Conservation (phyloP, 2,888 invertebrate genomes). For the Hoplodrina blanda region DNA sequence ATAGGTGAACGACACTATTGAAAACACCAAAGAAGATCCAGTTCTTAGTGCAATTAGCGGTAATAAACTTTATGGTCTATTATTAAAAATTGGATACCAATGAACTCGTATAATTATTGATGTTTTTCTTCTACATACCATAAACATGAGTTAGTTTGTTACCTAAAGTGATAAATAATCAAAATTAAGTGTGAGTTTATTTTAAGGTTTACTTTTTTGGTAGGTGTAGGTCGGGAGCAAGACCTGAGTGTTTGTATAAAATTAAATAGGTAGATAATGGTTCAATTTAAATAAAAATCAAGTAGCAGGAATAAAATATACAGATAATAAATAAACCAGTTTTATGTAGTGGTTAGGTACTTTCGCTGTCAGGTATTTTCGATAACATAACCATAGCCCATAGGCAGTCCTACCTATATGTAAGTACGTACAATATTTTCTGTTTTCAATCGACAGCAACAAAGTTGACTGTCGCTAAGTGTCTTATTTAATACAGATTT, state of each 20-base stretch:
- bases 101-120: slow-evolving; percentile 29
- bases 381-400: too few species aligned
- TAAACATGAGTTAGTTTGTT: slow-evolving; percentile 4
- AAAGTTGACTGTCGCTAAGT: neutral
- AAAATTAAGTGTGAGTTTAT: slow-evolving; percentile 3
- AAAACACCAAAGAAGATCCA: slow-evolving; percentile 43
- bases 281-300: neutral
- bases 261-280: neutral
- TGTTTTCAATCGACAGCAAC: neutral
- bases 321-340: neutral
- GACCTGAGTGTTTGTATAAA: neutral
- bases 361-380: neutral
- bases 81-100: slow-evolving; percentile 55
- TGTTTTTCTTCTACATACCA: slow-evolving; percentile 21
- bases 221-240: neutral
- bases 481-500: neutral
- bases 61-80: slow-evolving; percentile 59
- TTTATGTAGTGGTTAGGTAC: neutral
- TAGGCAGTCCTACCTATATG: too few species aligned
- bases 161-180: slow-evolving; percentile 4
- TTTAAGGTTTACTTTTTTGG: neutral
- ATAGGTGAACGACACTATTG: slow-evolving; percentile 45
- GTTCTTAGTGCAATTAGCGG: slow-evolving; percentile 59
- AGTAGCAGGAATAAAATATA: slow-evolving; percentile 4
- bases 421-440: neutral